phyloP scores from a whole-genome alignment of 2,113 vertebrate species.

The Ammospiza caudacuta region DNA sequence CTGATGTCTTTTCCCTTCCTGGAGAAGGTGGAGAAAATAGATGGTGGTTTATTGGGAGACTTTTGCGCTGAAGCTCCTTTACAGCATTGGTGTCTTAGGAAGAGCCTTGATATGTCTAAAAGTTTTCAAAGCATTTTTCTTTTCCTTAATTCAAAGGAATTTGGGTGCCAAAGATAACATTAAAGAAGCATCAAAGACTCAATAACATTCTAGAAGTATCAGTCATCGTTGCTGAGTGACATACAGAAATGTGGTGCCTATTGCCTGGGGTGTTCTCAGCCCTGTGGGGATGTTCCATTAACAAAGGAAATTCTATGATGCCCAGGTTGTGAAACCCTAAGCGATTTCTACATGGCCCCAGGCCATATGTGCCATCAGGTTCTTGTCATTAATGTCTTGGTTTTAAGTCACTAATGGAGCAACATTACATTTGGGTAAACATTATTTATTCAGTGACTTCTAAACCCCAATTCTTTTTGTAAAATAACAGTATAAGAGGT shows the following conservation, averaged over 20 bases:
- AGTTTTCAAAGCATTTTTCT: neutral
- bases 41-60: neutral
- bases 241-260: neutral
- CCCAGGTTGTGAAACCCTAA: neutral
- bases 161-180: neutral
- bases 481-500: neutral
- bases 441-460: neutral
- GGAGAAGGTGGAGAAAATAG: neutral
- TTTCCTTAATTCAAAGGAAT: neutral
- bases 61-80: neutral
- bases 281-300: neutral
- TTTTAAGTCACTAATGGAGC: neutral
- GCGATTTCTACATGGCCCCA: neutral
- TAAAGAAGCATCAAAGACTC: slow-evolving; percentile 21
- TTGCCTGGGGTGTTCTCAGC: neutral
- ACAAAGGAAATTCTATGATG: neutral
- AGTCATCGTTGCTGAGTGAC: neutral
- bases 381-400: slow-evolving; percentile 1
- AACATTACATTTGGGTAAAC: neutral
- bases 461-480: neutral
- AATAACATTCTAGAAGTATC: neutral
- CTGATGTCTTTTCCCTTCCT: neutral
- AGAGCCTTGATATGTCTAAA: neutral
- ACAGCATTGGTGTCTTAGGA: neutral
- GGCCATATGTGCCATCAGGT: neutral